These are phyloP conservation scores for Pyrgilauda ruficollis DNA, from an alignment of 2,113 vertebrate species.

Conservation along the genomic window DNA sequence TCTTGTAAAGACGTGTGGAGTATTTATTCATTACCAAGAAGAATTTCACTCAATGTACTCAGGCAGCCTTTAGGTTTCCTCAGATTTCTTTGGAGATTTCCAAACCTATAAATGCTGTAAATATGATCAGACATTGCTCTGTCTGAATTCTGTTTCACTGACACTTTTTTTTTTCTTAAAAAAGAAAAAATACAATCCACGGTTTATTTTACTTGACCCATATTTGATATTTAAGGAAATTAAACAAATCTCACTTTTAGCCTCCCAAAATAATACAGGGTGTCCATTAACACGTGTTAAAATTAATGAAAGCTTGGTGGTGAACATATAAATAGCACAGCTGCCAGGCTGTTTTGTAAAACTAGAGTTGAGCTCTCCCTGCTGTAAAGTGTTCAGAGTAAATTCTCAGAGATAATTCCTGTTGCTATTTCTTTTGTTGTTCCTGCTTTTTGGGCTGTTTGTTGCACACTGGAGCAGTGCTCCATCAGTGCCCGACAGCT, in stretches of 20 bases:
- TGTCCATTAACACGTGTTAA: slow-evolving; percentile 13
- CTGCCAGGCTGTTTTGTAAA: neutral
- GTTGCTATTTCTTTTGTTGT: neutral
- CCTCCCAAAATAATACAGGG: neutral
- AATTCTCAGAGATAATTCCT: neutral
- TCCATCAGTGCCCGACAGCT: neutral
- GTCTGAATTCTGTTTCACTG: slow-evolving; percentile 33
- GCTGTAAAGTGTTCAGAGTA: neutral
- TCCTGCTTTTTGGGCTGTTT: neutral
- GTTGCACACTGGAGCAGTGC: neutral
- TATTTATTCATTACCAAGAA: slow-evolving; percentile 68
- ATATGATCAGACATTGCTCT: slow-evolving; percentile 60
- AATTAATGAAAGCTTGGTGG: slow-evolving; percentile 31
- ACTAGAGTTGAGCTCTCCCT: neutral
- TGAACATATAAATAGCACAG: slow-evolving; percentile 29
- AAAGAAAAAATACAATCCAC: neutral
- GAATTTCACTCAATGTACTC: slow-evolving; percentile 56
- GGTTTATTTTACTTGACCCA: slow-evolving; percentile 42
- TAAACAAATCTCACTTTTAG: slow-evolving; percentile 37
- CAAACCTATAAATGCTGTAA: slow-evolving; percentile 54
- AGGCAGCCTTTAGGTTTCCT: slow-evolving; percentile 60
- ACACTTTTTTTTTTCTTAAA: neutral
- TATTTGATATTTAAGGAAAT: slow-evolving; percentile 62
- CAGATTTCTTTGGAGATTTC: slow-evolving; percentile 67
- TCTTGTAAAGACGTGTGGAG: slow-evolving; percentile 51